Conservation (phyloP, 2,888 invertebrate genomes). For the Hemithea aestivaria region DNA sequence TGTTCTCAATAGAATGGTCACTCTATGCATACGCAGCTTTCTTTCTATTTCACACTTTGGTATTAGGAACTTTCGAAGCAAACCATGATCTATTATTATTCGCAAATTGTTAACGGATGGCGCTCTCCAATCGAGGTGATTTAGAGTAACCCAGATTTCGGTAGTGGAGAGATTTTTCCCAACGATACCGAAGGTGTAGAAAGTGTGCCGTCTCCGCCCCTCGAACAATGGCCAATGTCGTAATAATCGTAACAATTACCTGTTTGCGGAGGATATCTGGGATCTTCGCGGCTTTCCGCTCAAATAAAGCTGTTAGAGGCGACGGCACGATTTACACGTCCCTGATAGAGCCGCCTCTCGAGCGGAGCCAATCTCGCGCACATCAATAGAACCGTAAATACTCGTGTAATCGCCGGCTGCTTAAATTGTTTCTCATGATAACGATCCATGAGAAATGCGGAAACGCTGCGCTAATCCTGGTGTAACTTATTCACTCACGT, state of each 20-base stretch:
- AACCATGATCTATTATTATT: slow-evolving; percentile 16
- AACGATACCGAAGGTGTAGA: slow-evolving; percentile 34
- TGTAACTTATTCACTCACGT: slow-evolving; percentile 24
- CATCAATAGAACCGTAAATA: slow-evolving; percentile 30
- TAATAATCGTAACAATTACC: slow-evolving; percentile 53
- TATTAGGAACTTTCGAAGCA: slow-evolving; percentile 18
- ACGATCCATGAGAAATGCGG: slow-evolving; percentile 25
- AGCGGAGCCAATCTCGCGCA: slow-evolving; percentile 17
- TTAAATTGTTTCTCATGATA: slow-evolving; percentile 31
- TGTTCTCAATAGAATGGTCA: too few species aligned
- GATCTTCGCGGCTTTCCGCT: slow-evolving; percentile 39
- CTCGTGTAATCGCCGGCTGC: slow-evolving; percentile 23
- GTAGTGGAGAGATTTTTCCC: slow-evolving; percentile 31
- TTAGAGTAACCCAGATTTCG: slow-evolving; percentile 45
- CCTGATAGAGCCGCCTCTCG: slow-evolving; percentile 24
- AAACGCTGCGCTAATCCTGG: slow-evolving; percentile 17
- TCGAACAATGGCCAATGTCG: slow-evolving; percentile 49
- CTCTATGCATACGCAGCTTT: neutral
- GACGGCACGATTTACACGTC: slow-evolving; percentile 45
- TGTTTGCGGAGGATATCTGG: slow-evolving; percentile 44
- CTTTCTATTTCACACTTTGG: neutral
- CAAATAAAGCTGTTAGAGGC: slow-evolving; percentile 29
- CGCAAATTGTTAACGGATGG: slow-evolving; percentile 15
- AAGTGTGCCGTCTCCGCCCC: slow-evolving; percentile 45
- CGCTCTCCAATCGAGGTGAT: slow-evolving; percentile 41